phyloP scores from a whole-genome alignment of 2,888 invertebrate genomes.

The Pristionchus japonicus region DNA sequence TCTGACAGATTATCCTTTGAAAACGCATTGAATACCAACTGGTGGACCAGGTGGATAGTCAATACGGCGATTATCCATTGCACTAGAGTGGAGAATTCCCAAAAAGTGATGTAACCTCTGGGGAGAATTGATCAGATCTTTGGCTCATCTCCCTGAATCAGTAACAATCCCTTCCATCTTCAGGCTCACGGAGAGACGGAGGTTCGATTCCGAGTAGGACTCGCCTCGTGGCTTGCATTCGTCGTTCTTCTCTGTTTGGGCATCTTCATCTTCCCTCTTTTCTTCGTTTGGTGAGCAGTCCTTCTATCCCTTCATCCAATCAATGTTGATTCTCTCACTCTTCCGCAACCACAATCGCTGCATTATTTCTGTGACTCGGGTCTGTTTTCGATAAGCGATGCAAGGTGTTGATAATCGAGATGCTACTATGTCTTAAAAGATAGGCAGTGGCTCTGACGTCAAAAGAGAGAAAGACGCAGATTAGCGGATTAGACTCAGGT shows the following conservation, averaged over 20 bases:
- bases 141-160: not conserved
- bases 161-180: not conserved
- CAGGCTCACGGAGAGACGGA: conserved; percentile 74
- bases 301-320: not conserved
- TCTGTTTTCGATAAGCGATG: not conserved
- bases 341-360: not conserved
- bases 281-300: conserved; percentile 69
- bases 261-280: conserved; percentile 70
- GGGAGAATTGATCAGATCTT: too few relatives aligned
- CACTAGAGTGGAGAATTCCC: not conserved
- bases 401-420: not conserved
- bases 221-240: conserved; percentile 72
- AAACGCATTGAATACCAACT: not conserved
- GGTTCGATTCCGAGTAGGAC: conserved; percentile 69
- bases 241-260: conserved; percentile 69
- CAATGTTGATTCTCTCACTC: not conserved
- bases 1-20: not conserved
- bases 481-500: not conserved
- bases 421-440: conserved; percentile 3
- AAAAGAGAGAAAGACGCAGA: not conserved
- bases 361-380: not conserved
- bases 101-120: too few relatives aligned
- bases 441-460: not conserved
- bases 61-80: not conserved
- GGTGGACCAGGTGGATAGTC: not conserved